These are phyloP conservation scores for Xylota sylvarum DNA, from an alignment of 2,888 invertebrate genomes.

Conservation along the genomic window DNA sequence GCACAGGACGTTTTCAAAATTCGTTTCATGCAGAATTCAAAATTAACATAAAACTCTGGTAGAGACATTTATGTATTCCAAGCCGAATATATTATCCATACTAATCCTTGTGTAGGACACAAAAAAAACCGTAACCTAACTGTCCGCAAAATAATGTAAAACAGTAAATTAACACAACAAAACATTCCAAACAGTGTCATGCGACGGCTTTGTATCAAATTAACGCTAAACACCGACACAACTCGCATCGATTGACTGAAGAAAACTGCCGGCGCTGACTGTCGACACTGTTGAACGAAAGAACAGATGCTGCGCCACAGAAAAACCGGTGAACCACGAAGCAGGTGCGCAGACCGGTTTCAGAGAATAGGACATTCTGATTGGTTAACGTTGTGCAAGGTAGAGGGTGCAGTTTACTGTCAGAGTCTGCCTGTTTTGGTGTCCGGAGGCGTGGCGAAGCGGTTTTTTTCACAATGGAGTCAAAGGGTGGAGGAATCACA, in stretches of 20 bases:
- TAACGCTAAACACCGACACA: background rate
- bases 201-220: background rate
- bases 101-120: no score
- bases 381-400: constrained; percentile 30
- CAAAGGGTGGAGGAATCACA: constrained; percentile 40
- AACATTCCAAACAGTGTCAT: background rate
- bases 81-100: no score
- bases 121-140: no score
- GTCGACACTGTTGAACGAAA: background rate
- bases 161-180: background rate
- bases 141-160: background rate
- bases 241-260: background rate
- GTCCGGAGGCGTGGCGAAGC: constrained; percentile 46
- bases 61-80: no score
- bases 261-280: background rate
- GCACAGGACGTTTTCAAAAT: no score
- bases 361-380: constrained; percentile 15
- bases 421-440: constrained; percentile 1
- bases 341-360: constrained; percentile 71
- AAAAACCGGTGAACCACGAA: constrained; percentile 24
- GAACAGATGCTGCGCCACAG: constrained; percentile 24
- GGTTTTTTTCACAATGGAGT: constrained; percentile 59
- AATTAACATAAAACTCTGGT: no score
- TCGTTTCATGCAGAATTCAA: no score
- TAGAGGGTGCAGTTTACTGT: constrained; percentile 24